These are phyloP conservation scores for Platanista minor DNA, from an alignment of 2,113 vertebrate genomes.

Conservation along the genomic window DNA sequence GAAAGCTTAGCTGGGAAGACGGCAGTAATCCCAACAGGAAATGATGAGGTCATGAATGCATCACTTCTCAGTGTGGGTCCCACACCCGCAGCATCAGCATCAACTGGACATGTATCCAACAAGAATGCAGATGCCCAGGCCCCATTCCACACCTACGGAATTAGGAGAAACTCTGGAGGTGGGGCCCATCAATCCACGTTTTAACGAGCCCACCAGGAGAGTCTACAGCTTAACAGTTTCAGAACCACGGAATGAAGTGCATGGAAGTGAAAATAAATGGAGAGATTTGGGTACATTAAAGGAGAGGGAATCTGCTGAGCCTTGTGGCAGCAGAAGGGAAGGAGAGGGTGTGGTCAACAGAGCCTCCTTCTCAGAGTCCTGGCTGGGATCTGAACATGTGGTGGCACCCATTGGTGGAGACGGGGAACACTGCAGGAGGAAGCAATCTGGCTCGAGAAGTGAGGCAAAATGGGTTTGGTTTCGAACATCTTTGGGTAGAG, in stretches of 20 bases:
- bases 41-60: neutral
- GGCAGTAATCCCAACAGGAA: neutral
- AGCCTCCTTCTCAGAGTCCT: neutral
- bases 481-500: neutral
- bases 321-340: neutral
- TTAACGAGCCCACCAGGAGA: neutral
- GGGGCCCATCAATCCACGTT: neutral
- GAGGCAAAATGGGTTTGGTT: neutral
- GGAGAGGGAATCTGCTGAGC: neutral
- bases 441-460: neutral
- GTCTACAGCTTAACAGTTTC: neutral
- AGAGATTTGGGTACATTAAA: accelerated
- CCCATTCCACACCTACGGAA: neutral
- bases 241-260: neutral
- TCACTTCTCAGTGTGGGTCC: neutral
- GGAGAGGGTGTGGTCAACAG: neutral
- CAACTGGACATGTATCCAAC: neutral
- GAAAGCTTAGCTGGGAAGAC: neutral
- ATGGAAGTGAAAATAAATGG: neutral
- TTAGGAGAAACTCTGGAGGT: neutral
- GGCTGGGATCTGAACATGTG: accelerated
- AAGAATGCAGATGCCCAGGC: neutral
- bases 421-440: neutral
- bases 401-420: too few relatives aligned
- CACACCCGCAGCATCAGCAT: neutral